Evolutionary conservation across 2,113 vertebrate genomes (phyloP).

Genomic region (Oxyura jamaicensis): DNA sequence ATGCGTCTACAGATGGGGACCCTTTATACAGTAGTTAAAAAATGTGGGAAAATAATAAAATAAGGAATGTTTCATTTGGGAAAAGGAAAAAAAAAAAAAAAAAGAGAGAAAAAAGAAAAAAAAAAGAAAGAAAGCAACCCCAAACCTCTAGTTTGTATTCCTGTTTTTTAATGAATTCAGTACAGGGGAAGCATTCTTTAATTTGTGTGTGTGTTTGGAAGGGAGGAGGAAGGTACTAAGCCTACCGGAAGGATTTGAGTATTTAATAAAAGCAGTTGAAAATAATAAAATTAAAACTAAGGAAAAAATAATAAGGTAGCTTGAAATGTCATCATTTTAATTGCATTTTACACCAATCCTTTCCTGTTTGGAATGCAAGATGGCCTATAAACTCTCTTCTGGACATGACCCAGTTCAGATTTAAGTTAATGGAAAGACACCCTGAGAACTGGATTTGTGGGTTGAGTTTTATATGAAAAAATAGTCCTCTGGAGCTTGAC

Average conservation of each 20-base stretch:
- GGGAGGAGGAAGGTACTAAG: not conserved
- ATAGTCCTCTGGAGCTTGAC: not conserved
- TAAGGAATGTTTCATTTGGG: slow-evolving; percentile 73
- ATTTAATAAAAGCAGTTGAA: not conserved
- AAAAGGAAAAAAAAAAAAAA: not conserved
- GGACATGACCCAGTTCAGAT: not conserved
- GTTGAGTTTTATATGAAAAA: not conserved
- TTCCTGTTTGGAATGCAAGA: not conserved
- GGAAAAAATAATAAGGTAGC: not conserved
- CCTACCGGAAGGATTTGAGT: not conserved
- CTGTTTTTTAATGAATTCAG: slow-evolving; percentile 60
- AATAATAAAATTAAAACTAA: not conserved
- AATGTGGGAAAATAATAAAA: slow-evolving; percentile 76
- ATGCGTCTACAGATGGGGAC: slow-evolving; percentile 9
- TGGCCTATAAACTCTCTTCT: too few relatives aligned
- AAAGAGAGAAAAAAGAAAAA: not conserved
- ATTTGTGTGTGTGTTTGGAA: slow-evolving; percentile 27
- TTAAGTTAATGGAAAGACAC: not conserved
- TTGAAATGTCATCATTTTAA: not conserved
- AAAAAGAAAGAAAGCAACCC: not conserved
- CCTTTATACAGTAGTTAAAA: slow-evolving; percentile 50
- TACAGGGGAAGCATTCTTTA: slow-evolving; percentile 53
- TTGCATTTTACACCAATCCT: not conserved
- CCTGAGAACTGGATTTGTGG: not conserved
- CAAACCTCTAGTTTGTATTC: not conserved